Percentiles rank a stretch among this genome's conserved stretches.
Evolutionary conservation across 2,888 invertebrate species (phyloP).

Genomic region (Philereme vetulata): DNA sequence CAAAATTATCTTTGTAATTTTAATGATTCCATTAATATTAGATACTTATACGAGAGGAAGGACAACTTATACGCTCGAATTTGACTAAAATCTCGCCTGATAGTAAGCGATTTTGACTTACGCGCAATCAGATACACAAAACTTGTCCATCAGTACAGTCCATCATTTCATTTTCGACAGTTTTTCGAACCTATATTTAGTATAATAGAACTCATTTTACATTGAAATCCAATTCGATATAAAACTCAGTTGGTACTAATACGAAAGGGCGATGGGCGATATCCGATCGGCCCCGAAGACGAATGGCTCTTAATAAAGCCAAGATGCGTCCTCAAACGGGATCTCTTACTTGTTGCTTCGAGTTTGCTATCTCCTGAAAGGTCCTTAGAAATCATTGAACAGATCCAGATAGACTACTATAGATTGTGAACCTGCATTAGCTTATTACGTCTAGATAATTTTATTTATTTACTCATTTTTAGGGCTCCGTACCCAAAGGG

Average conservation of each 20-base stretch:
- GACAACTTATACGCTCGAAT: too few species aligned
- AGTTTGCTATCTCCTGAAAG: conserved; percentile 48
- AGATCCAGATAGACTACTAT: conserved; percentile 26
- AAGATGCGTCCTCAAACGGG: conserved; percentile 65
- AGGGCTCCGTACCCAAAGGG: too few species aligned
- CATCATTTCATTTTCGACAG: too few species aligned
- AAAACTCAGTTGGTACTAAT: not conserved
- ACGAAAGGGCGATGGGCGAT: conserved; percentile 33
- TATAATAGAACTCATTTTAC: conserved; percentile 4
- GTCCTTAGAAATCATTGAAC: conserved; percentile 41
- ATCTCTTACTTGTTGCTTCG: conserved; percentile 75
- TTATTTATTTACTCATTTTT: too few species aligned
- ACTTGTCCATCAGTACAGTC: too few species aligned
- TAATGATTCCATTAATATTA: too few species aligned
- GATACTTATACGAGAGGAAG: too few species aligned
- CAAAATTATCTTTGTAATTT: too few species aligned
- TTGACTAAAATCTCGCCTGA: too few species aligned
- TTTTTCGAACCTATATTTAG: not conserved
- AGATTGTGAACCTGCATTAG: conserved; percentile 17
- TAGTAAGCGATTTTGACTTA: too few species aligned
- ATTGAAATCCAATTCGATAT: conserved; percentile 1
- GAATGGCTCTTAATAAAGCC: conserved; percentile 67
- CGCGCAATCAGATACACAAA: too few species aligned
- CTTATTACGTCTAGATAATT: conserved; percentile 16
- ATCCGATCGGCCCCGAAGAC: conserved; percentile 60